Conservation (phyloP, 2,113 vertebrate genomes). For the Pituophis catenifer region DNA sequence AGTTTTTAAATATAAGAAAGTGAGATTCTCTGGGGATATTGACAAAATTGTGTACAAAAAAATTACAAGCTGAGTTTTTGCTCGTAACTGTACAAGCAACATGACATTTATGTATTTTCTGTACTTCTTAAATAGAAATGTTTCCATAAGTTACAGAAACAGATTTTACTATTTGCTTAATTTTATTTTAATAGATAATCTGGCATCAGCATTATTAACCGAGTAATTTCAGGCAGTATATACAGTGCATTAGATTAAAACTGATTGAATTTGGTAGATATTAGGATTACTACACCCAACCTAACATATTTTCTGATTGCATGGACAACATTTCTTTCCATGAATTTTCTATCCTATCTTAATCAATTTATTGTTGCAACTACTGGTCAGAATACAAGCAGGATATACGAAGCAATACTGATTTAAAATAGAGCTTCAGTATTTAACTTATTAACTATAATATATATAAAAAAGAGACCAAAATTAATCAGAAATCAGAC, state of each 20-base stretch:
- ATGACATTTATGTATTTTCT: neutral
- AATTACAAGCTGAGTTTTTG: slow-evolving; percentile 50
- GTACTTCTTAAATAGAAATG: slow-evolving; percentile 51
- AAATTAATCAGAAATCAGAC: neutral
- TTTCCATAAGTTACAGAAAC: slow-evolving; percentile 35
- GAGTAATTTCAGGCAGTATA: neutral
- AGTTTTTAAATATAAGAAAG: slow-evolving; percentile 30
- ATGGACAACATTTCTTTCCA: neutral
- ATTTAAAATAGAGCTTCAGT: neutral
- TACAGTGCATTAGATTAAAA: neutral
- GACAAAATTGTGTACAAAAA: slow-evolving; percentile 52
- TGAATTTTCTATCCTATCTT: neutral
- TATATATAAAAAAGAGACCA: neutral
- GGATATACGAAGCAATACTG: neutral
- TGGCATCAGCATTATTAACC: neutral
- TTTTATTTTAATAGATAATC: neutral
- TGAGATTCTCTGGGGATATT: neutral
- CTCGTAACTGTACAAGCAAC: slow-evolving; percentile 36
- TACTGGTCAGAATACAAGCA: neutral
- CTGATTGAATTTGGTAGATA: neutral
- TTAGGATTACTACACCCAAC: neutral
- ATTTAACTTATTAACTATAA: neutral
- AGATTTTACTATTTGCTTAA: slow-evolving; percentile 30
- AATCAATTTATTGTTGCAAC: neutral
- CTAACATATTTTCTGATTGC: neutral